Evolutionary conservation across 2,113 vertebrate genomes (phyloP).

Genomic region (Pangasianodon hypophthalmus): DNA sequence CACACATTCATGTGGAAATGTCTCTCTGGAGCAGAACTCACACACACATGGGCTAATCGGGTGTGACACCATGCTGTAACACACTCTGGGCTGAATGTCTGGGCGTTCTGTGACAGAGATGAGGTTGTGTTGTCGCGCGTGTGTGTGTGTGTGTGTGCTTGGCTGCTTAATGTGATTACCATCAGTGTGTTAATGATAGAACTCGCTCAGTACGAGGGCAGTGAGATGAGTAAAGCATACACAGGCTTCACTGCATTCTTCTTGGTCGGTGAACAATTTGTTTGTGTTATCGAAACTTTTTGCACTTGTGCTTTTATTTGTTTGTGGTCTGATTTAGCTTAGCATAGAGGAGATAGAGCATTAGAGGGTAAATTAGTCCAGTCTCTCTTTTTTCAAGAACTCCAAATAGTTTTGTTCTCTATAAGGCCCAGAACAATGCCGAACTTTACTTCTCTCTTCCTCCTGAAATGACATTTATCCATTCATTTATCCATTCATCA

Average conservation of each 20-base stretch:
- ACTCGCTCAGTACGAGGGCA: not conserved
- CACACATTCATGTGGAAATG: slow-evolving; percentile 31
- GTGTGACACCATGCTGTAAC: slow-evolving; percentile 50
- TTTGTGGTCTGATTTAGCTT: not conserved
- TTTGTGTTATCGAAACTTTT: not conserved
- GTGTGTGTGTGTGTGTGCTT: not conserved
- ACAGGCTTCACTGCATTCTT: not conserved
- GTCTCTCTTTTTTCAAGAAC: not conserved
- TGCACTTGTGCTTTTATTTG: not conserved
- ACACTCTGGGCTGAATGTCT: slow-evolving; percentile 47
- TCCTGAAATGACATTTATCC: not conserved
- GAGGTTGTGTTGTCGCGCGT: not conserved
- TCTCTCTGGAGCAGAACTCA: slow-evolving; percentile 41
- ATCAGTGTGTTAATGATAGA: not conserved
- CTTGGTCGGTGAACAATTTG: not conserved
- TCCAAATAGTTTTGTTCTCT: not conserved
- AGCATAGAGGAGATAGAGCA: no score
- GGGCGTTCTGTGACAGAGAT: slow-evolving; percentile 15
- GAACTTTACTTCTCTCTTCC: not conserved
- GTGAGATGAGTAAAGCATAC: not conserved
- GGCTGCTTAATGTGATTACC: not conserved
- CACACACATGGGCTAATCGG: slow-evolving; percentile 42
- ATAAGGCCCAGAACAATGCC: not conserved
- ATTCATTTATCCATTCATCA: not conserved
- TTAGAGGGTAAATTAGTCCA: not conserved